Percentiles rank a stretch among this genome's conserved stretches.
Conservation (phyloP, 64 coral and sea anemone species). For the Stichodactyla helianthus region DNA sequence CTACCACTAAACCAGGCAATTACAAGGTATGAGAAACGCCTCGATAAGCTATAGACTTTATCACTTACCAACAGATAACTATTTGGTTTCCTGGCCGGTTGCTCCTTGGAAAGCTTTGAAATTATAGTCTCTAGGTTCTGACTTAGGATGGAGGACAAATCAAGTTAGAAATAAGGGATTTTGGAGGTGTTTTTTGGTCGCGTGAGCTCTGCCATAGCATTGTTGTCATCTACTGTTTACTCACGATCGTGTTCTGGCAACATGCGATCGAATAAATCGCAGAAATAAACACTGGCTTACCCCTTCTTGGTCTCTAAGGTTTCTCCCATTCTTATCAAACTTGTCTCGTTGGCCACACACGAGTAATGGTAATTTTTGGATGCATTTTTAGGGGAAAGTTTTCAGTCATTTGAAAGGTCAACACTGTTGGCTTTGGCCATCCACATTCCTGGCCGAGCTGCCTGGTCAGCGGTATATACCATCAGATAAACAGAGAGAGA, state of each 20-base stretch:
- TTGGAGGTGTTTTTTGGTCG: constrained; percentile 4
- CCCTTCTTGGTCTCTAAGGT: constrained; percentile 49
- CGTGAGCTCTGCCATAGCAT: constrained; percentile 35
- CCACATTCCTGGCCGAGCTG: constrained; percentile 69
- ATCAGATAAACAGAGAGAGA: constrained; percentile 1
- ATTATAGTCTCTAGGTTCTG: constrained; percentile 69
- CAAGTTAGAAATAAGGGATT: neutral
- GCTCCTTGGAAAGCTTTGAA: constrained; percentile 66
- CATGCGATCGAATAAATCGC: constrained; percentile 27
- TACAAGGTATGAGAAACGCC: constrained; percentile 28
- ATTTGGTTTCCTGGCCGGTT: constrained; percentile 42
- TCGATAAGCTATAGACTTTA: neutral
- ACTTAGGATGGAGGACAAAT: constrained; percentile 19
- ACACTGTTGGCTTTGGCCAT: constrained; percentile 52
- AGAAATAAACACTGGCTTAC: constrained; percentile 28
- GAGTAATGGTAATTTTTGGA: constrained; percentile 12
- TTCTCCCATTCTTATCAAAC: constrained; percentile 50
- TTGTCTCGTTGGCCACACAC: constrained; percentile 24
- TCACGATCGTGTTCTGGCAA: constrained; percentile 35
- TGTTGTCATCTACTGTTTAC: constrained; percentile 33
- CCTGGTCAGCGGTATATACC: constrained; percentile 75
- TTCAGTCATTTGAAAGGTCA: constrained; percentile 64
- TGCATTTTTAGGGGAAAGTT: constrained; percentile 37
- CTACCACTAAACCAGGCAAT: constrained; percentile 52
- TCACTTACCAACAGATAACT: constrained; percentile 67